phyloP scores from a whole-genome alignment of 35 echinoderm and acorn worm species.

The Ophiothrix spiculata region DNA sequence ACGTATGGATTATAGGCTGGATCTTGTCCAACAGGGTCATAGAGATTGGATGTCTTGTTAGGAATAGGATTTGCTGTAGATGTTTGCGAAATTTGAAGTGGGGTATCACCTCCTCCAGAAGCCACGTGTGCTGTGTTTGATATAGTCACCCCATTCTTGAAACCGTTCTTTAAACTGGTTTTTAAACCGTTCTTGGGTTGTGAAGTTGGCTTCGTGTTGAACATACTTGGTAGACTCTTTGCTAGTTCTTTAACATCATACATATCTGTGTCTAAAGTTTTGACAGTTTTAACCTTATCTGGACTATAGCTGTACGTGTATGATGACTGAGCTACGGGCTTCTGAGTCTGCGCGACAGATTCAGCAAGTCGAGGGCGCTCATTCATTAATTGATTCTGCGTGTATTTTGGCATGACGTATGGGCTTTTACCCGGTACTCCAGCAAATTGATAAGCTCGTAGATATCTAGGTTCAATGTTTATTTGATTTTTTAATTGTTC shows the following conservation, averaged over 20 bases:
- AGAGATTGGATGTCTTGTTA: constrained; percentile 20
- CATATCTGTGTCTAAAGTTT: constrained; percentile 34
- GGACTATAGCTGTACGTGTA: constrained; percentile 85
- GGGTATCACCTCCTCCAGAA: constrained; percentile 49
- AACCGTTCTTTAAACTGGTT: background rate
- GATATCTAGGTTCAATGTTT: background rate
- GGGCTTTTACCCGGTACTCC: constrained; percentile 77
- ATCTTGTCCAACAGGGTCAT: constrained; percentile 51
- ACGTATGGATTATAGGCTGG: constrained; percentile 55
- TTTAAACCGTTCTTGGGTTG: background rate
- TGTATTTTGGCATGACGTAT: constrained; percentile 68
- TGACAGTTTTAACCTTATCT: constrained; percentile 73
- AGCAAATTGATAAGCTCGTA: constrained; percentile 53
- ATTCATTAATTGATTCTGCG: constrained; percentile 43
- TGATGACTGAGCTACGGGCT: constrained; percentile 72
- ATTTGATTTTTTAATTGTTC: background rate
- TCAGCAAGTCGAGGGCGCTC: constrained; percentile 39
- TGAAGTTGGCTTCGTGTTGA: constrained; percentile 30
- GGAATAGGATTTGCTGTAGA: constrained; percentile 9
- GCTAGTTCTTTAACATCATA: constrained; percentile 53
- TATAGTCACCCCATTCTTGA: constrained; percentile 26
- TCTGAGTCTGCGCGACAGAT: constrained; percentile 42
- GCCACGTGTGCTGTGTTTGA: constrained; percentile 57
- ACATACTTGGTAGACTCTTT: constrained; percentile 58
- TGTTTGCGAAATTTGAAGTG: constrained; percentile 25